Base-by-base conservation (phyloP, 1,140 invertebrate genomes). In the Caerostris darwini region DNA sequence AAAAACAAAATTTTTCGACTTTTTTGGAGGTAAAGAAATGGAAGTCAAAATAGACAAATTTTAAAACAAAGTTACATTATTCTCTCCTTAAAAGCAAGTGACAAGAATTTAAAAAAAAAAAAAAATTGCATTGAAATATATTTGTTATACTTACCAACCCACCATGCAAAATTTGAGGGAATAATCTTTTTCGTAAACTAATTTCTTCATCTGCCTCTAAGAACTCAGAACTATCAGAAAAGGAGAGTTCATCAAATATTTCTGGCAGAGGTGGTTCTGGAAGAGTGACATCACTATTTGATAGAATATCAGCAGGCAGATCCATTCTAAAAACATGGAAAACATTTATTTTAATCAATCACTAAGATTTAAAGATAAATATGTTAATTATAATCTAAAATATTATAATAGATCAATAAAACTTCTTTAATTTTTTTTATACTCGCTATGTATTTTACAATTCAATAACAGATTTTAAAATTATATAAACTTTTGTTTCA, bases 161-260 rank as follows among this genome's bases (percentile, higher is more conserved):
- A 57, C 50, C 58, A 10, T 64, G n/a, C 57, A 91, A 53, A 53
- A 91, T 50, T 59, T 81, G 67, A 61, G 93, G 93, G 69, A 94
- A 94, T 6, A 94, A 17, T 58, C 93, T 82, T 71, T 94, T 82
- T 64, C 93, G 59, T 17, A 94, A 59, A 58, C 53, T 90, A 59
- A 61, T 58, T n/a, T 90, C 93, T 85, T 94, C 93, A 81, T 94
- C 88, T 34, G 64, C 93, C 19, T 94, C 93, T n/a, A 94, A 50
- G 69, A 85, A 94, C 61, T 94, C 93, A 17, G 87, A 90, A 34
- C 86, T 67, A 59, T 94, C 93, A n/a, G 87, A 90, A 67, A 94
- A 77, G 6, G 93, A 94, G 8, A 94, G 61, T 1, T 94, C 93
- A 64, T 94, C 93, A 83, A 90, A 94, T 8, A 94, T 67, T 59